Percentiles rank a stretch among this genome's conserved stretches.
Conservation (phyloP, 2,113 vertebrate genomes). For the Chunga burmeisteri region DNA sequence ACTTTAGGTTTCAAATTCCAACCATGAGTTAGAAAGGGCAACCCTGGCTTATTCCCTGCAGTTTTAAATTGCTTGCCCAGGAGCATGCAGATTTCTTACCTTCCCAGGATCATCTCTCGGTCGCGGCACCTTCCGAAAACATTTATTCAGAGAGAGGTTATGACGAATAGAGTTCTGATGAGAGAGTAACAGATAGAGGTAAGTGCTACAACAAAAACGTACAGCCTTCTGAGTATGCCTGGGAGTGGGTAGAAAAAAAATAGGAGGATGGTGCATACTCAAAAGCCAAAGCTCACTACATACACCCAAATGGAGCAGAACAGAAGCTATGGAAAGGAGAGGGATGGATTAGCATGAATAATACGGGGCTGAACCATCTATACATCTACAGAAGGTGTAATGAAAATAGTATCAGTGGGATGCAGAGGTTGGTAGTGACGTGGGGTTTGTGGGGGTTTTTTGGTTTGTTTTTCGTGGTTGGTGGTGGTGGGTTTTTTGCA, state of each 20-base stretch:
- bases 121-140: slow-evolving; percentile 95
- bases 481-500: neutral
- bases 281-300: neutral
- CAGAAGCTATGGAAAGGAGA: neutral
- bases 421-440: neutral
- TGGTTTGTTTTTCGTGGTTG: neutral
- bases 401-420: neutral
- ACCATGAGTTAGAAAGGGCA: slow-evolving; percentile 35
- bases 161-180: slow-evolving; percentile 95
- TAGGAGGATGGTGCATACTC: neutral
- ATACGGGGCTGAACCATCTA: neutral
- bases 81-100: slow-evolving; percentile 74
- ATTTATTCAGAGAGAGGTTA: slow-evolving; percentile 96
- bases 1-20: slow-evolving; percentile 61
- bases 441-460: neutral
- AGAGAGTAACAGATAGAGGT: slow-evolving; percentile 14
- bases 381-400: neutral
- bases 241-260: neutral
- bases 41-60: neutral
- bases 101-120: slow-evolving; percentile 95
- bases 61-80: slow-evolving; percentile 16
- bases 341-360: neutral
- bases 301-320: neutral
- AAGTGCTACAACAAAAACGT: neutral
- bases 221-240: neutral